Evolutionary conservation across 2,888 invertebrate species (phyloP).

Genomic region (Cactoblastis cactorum): DNA sequence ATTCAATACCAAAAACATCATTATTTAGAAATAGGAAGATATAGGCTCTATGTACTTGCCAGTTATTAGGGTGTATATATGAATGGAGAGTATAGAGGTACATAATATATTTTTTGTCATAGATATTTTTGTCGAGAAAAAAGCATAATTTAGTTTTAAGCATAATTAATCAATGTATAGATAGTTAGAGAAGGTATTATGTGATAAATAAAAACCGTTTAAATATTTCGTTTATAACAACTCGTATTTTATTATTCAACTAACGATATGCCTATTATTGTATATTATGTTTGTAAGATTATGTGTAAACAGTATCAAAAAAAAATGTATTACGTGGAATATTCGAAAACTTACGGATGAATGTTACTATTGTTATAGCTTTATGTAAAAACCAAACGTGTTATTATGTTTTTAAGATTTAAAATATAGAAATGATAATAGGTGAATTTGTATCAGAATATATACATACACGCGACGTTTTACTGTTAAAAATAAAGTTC

Average conservation of each 20-base stretch:
- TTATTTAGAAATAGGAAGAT: conserved; percentile 25
- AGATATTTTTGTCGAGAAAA: conserved; percentile 62
- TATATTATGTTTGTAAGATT: conserved; percentile 37
- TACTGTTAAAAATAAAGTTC: conserved; percentile 12
- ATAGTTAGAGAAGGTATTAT: conserved; percentile 27
- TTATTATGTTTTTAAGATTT: conserved; percentile 72
- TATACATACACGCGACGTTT: conserved; percentile 13
- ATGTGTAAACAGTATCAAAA: conserved; percentile 42
- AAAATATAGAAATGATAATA: conserved; percentile 29
- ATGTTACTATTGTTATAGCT: conserved; percentile 77
- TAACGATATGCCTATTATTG: conserved; percentile 33
- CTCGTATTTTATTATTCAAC: conserved; percentile 41
- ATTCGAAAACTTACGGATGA: conserved; percentile 57
- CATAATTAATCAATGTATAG: conserved; percentile 44
- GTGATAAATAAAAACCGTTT: conserved; percentile 20
- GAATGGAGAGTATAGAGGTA: conserved; percentile 39
- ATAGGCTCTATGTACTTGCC: conserved; percentile 54
- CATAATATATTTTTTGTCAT: conserved; percentile 58
- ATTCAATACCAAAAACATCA: conserved; percentile 45
- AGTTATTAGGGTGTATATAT: conserved; percentile 44
- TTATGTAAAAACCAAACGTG: conserved; percentile 76
- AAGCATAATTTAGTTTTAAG: conserved; percentile 72
- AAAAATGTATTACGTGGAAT: conserved; percentile 49
- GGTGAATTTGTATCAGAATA: conserved; percentile 16
- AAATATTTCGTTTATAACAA: conserved; percentile 52